A percentile compares a stretch with the other conserved stretches of the same genome.
Conservation (phyloP, 2,888 invertebrate species). For the Rhamnusium bicolor region DNA sequence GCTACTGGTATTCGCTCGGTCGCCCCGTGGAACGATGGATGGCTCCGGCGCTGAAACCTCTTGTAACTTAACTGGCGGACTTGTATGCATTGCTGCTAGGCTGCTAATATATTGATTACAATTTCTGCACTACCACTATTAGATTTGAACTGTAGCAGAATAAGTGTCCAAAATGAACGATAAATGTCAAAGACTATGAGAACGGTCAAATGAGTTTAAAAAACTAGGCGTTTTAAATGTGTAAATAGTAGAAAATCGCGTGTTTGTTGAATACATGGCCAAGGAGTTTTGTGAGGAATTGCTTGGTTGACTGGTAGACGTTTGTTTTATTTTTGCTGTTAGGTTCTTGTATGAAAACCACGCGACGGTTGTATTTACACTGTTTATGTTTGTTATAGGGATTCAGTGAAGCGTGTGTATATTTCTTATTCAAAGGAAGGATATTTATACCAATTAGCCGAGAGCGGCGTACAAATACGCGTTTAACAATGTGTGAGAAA, state of each 20-base stretch:
- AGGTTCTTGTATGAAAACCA: not conserved
- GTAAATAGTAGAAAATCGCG: too few relatives aligned
- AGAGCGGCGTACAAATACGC: too few relatives aligned
- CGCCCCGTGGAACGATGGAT: slow-evolving; percentile 9
- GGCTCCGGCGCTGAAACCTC: too few relatives aligned
- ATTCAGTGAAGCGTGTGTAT: too few relatives aligned
- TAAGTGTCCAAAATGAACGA: not conserved
- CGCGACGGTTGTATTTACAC: not conserved
- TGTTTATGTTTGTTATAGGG: not conserved
- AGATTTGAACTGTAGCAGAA: not conserved
- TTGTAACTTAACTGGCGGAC: not conserved
- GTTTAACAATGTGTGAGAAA: too few relatives aligned
- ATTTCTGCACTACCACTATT: not conserved
- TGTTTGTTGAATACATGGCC: not conserved
- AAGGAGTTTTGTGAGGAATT: not conserved
- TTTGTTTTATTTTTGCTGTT: not conserved
- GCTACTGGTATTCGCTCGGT: slow-evolving; percentile 47
- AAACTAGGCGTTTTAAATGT: too few relatives aligned
- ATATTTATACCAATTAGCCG: too few relatives aligned
- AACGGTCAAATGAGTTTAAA: too few relatives aligned
- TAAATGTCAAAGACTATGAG: too few relatives aligned
- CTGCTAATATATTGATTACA: not conserved
- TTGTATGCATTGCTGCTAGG: not conserved
- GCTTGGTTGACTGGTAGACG: not conserved
- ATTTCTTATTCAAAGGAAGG: too few relatives aligned